Evolutionary conservation across 2,113 vertebrate genomes (phyloP).

Genomic region (Megalops atlanticus): DNA sequence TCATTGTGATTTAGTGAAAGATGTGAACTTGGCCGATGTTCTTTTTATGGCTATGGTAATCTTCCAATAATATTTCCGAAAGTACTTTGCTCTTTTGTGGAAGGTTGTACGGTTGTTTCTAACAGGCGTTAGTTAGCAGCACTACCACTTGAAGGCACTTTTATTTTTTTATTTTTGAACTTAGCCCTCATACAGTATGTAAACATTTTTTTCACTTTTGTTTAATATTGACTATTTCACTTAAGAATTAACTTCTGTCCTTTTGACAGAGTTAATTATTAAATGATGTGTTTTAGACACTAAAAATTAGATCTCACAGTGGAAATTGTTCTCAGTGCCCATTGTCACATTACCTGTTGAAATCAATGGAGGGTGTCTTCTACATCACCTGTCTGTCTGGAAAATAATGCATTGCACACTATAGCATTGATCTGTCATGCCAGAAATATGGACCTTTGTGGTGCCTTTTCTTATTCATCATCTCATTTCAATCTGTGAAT

Average conservation of each 20-base stretch:
- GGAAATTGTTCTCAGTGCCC: neutral
- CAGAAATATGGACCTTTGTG: neutral
- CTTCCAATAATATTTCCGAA: neutral
- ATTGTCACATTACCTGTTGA: neutral
- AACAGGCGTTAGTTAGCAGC: neutral
- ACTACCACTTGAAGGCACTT: neutral
- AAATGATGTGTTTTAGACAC: neutral
- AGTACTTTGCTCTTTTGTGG: neutral
- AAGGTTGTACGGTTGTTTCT: neutral
- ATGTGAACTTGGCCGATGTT: neutral
- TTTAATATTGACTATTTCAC: neutral
- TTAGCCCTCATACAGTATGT: neutral
- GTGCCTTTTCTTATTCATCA: neutral
- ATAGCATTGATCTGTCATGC: neutral
- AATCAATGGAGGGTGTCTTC: neutral
- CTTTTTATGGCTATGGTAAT: neutral
- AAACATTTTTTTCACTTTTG: neutral
- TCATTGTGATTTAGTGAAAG: neutral
- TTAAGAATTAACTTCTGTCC: neutral
- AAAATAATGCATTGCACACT: neutral
- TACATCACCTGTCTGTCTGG: neutral
- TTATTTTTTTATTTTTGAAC: neutral
- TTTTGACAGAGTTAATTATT: neutral
- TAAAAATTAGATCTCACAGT: neutral
- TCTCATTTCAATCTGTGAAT: constrained; percentile 28